Conservation (phyloP, 2,888 invertebrate species). For the Myopa tessellatipennis region DNA sequence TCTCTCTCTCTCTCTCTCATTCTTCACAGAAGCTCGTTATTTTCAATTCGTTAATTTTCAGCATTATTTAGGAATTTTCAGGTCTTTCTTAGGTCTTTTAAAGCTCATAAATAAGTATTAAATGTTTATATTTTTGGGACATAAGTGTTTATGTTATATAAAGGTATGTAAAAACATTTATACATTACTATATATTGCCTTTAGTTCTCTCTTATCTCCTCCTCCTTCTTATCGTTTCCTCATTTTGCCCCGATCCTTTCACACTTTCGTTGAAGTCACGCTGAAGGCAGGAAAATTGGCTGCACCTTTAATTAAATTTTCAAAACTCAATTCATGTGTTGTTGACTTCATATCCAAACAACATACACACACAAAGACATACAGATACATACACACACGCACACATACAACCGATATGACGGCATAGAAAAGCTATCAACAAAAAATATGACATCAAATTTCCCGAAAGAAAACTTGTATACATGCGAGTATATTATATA, state of each 20-base stretch:
- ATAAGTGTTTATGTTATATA: too few species aligned
- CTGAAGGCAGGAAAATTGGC: background rate
- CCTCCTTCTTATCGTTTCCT: background rate
- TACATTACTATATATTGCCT: too few species aligned
- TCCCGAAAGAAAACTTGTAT: background rate
- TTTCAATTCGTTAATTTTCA: too few species aligned
- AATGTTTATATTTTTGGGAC: too few species aligned
- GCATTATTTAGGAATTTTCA: too few species aligned
- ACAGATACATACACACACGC: background rate
- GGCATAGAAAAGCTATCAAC: slow-evolving; percentile 5
- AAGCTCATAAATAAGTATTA: too few species aligned
- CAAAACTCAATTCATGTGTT: slow-evolving; percentile 3
- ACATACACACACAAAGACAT: background rate
- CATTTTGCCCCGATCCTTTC: background rate
- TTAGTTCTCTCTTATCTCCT: too few species aligned
- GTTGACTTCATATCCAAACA: background rate
- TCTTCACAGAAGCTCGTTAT: too few species aligned
- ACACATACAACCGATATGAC: background rate
- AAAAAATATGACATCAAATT: background rate
- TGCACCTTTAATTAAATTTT: slow-evolving; percentile 6
- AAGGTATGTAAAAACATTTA: too few species aligned
- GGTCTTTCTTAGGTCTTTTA: too few species aligned
- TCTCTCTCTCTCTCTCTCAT: too few species aligned
- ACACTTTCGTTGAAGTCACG: background rate
- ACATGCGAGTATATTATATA: too few species aligned